These are phyloP conservation scores for Mimas tiliae DNA, from an alignment of 2,888 invertebrate species.

Conservation along the genomic window DNA sequence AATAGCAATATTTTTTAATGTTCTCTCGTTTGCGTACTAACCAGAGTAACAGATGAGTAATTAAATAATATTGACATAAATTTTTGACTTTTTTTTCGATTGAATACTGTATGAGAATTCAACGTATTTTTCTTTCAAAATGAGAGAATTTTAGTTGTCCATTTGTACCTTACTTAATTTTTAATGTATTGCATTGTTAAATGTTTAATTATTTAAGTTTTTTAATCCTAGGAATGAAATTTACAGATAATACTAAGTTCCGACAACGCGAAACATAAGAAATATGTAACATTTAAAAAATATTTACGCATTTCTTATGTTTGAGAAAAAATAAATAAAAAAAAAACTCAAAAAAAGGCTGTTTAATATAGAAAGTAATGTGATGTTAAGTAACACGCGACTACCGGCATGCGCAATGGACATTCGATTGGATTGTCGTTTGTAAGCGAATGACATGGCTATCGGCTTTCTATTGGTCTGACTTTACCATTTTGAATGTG, in stretches of 20 bases:
- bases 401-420: conserved; percentile 71
- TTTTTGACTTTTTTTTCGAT: not conserved
- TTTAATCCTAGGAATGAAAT: conserved; percentile 1
- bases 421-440: conserved; percentile 41
- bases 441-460: conserved; percentile 18
- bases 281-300: conserved; percentile 32
- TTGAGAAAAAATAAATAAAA: conserved; percentile 50
- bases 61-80: not conserved
- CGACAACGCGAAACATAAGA: conserved; percentile 26
- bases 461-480: not conserved
- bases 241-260: conserved; percentile 30
- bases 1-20: not conserved
- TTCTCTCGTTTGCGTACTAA: not conserved
- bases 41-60: too few species aligned
- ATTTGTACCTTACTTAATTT: conserved; percentile 23
- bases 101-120: not conserved
- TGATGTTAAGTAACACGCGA: conserved; percentile 64
- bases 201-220: not conserved
- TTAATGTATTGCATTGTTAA: not conserved
- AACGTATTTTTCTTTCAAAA: too few species aligned
- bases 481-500: not conserved
- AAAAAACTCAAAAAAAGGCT: conserved; percentile 76
- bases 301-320: conserved; percentile 42
- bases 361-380: conserved; percentile 66
- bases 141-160: conserved; percentile 8